phyloP scores from a whole-genome alignment of 1,140 invertebrate species.

The Eriocheir sinensis region DNA sequence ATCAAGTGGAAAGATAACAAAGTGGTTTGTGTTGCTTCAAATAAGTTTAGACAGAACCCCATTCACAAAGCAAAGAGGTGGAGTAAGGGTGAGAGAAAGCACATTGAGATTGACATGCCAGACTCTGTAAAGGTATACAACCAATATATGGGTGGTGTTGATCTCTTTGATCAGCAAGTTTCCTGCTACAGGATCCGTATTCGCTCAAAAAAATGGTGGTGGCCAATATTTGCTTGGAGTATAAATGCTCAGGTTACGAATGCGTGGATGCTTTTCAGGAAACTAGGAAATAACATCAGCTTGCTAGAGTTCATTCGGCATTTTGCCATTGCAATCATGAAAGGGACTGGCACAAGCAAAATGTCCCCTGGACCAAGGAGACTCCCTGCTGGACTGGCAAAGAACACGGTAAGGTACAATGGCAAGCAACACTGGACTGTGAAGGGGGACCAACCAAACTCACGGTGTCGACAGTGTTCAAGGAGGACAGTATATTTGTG shows the following conservation, averaged over 20 bases:
- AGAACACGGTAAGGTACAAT: constrained; percentile 21
- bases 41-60: constrained; percentile 40
- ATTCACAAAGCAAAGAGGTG: constrained; percentile 50
- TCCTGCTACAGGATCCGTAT: constrained; percentile 47
- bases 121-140: constrained; percentile 56
- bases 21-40: constrained; percentile 58
- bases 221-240: constrained; percentile 52
- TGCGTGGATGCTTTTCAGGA: constrained; percentile 45
- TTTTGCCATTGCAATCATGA: constrained; percentile 24
- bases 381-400: constrained; percentile 36
- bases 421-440: background rate
- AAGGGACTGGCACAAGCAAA: background rate
- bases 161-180: constrained; percentile 34
- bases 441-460: constrained; percentile 32
- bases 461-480: background rate
- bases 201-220: constrained; percentile 57
- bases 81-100: constrained; percentile 14
- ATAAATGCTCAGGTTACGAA: constrained; percentile 59
- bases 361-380: background rate
- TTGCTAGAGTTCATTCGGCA: constrained; percentile 23
- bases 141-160: constrained; percentile 44
- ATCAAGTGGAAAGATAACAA: constrained; percentile 68
- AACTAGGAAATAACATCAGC: constrained; percentile 46
- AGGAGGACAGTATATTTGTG: background rate
- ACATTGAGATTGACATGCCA: constrained; percentile 58